Evolutionary conservation across 2,888 invertebrate genomes (phyloP), one percentile per base, ranked within the genome.

Genomic region (Drosophila nr. medialis): DNA sequence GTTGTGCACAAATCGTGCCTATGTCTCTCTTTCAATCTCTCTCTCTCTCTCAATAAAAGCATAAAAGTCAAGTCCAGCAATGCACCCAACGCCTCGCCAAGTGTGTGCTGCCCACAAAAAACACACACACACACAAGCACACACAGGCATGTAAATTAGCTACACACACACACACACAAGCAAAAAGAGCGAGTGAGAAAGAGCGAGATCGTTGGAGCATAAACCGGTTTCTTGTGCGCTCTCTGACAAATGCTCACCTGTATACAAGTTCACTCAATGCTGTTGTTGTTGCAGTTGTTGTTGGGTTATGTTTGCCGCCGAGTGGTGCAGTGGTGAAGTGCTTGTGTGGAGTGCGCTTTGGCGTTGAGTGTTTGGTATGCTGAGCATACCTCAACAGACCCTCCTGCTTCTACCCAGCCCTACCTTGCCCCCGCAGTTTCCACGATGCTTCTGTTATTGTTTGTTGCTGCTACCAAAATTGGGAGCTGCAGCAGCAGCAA

Each of bases 311-410:
- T 81, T 79, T 79, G 78, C 81, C 64, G 81, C 70, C 60, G 83
- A 80, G 88, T 76, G 80, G 88, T 76, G 80, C 76, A 80, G 27
- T 38, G 27, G 55, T 55, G 80, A 80, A 84, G 85, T 81, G 85
- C 79, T 71, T 55, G 77, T 82, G 69, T 82, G 72, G 77, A 87
- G 90, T 86, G 90, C 90, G 85, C 81, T 82, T 84, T 79, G 90
- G 83, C 86, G 88, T 86, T 88, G 85, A 86, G 90, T 85, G 85
- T 88, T 90, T 89, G 85, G 85, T 86, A 86, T 86, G 90, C 81
- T 78, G 81, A 64, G 66, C 61, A 45, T 59, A 36, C 60, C 51
- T 56, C 56, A 40, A 56, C 56, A 30, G 40, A 30, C 56, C 56
- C 54, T 54, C 27, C 27, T 29, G 27, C 11, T 10, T 18, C 18